phyloP scores from a whole-genome alignment of 2,888 invertebrate genomes.

The Neoaliturus tenellus region DNA sequence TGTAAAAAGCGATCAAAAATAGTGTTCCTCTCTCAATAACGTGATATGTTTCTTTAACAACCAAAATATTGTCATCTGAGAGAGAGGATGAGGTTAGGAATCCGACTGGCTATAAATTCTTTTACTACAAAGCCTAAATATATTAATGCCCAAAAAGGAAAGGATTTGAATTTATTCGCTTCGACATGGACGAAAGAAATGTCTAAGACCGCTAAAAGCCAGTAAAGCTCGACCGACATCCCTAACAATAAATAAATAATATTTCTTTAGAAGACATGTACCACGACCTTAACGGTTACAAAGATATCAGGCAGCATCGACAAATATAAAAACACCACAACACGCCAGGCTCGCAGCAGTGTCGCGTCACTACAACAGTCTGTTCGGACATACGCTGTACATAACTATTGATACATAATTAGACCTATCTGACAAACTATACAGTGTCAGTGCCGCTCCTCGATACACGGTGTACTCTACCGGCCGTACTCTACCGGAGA shows the following conservation, averaged over 20 bases:
- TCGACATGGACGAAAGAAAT: conserved; percentile 34
- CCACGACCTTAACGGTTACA: conserved; percentile 55
- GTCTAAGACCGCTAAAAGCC: conserved; percentile 31
- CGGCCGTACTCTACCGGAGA: not conserved
- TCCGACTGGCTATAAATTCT: conserved; percentile 64
- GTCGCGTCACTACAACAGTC: conserved; percentile 45
- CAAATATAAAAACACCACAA: conserved; percentile 57
- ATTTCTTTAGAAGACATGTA: conserved; percentile 56
- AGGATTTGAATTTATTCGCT: conserved; percentile 63
- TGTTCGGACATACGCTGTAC: conserved; percentile 56
- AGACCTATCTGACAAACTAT: conserved; percentile 50
- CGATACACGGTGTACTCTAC: not conserved
- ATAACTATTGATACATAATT: conserved; percentile 56
- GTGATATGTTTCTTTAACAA: conserved; percentile 53
- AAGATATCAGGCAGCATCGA: conserved; percentile 56
- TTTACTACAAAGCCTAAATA: conserved; percentile 62
- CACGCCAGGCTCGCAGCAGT: not conserved
- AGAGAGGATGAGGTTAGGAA: conserved; percentile 52
- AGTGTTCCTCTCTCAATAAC: conserved; percentile 42
- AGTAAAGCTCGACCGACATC: conserved; percentile 25
- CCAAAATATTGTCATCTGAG: conserved; percentile 53
- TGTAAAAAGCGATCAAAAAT: conserved; percentile 51
- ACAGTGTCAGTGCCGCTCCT: conserved; percentile 46
- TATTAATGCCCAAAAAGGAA: conserved; percentile 64
- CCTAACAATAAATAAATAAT: conserved; percentile 54